Percentiles rank a stretch among this genome's conserved stretches.
These are phyloP conservation scores for Himalopsyche tibetana DNA, from an alignment of 2,888 invertebrate species.

Conservation along the genomic window DNA sequence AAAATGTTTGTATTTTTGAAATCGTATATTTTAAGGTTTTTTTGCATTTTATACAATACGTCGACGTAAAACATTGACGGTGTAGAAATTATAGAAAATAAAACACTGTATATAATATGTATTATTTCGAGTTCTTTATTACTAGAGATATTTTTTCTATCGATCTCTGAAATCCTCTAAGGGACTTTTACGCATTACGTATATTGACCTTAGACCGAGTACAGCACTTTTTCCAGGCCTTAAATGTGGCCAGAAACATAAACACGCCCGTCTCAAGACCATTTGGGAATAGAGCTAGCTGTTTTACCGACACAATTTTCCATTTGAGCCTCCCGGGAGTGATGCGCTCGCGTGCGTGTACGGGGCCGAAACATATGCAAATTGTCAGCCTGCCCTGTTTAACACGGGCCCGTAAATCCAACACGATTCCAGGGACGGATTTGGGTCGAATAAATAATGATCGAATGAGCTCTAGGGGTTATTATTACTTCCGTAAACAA, in stretches of 20 bases:
- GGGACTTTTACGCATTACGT: slow-evolving; percentile 17
- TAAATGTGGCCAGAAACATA: slow-evolving; percentile 9
- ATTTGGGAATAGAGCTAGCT: slow-evolving; percentile 29
- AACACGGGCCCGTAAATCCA: slow-evolving; percentile 26
- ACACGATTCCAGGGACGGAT: slow-evolving; percentile 31
- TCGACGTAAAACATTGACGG: too few species aligned
- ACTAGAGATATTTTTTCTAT: neutral
- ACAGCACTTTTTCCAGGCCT: slow-evolving; percentile 4
- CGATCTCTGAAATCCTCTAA: neutral
- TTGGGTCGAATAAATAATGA: slow-evolving; percentile 15
- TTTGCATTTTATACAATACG: too few species aligned
- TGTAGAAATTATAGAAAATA: too few species aligned
- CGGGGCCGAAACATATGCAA: slow-evolving; percentile 29
- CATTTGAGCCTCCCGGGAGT: slow-evolving; percentile 23
- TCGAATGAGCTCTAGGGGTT: neutral
- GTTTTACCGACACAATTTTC: slow-evolving; percentile 34
- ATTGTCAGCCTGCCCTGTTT: slow-evolving; percentile 31
- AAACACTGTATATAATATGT: too few species aligned
- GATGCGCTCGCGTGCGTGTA: slow-evolving; percentile 26
- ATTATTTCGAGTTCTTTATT: neutral
- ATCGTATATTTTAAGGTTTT: too few species aligned
- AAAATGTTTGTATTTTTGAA: too few species aligned
- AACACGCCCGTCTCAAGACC: slow-evolving; percentile 22
- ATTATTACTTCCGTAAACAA: slow-evolving; percentile 6
- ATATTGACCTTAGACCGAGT: slow-evolving; percentile 26